Evolutionary conservation across 92 coral and sea anemone species (phyloP).

Genomic region (Porites lobata): DNA sequence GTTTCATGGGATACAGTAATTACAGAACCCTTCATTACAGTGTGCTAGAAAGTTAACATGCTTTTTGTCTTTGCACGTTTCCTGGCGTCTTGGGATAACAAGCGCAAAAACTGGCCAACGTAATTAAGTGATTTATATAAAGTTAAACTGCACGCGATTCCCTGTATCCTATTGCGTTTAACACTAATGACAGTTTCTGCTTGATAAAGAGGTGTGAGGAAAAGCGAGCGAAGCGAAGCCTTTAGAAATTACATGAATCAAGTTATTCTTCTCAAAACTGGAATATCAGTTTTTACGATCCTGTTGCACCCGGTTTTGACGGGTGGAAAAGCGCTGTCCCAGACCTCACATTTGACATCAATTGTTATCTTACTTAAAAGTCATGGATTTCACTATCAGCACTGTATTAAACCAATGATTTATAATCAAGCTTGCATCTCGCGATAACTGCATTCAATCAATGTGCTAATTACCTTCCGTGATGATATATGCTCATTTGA

Average conservation of each 20-base stretch:
- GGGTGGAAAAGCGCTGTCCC: too few species aligned
- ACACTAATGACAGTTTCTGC: background rate
- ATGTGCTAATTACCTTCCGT: background rate
- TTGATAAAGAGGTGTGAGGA: background rate
- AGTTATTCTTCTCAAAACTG: background rate
- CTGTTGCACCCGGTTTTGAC: background rate
- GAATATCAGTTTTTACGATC: background rate
- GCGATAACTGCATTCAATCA: conserved; percentile 4
- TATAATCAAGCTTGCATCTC: conserved; percentile 10
- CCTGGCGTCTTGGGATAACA: too few species aligned
- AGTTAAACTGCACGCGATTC: background rate
- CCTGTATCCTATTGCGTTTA: background rate
- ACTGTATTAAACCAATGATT: conserved; percentile 31
- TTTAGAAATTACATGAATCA: background rate
- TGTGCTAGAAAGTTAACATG: too few species aligned
- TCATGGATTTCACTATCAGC: background rate
- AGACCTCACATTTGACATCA: background rate
- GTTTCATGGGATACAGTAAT: too few species aligned
- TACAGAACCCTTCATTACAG: too few species aligned
- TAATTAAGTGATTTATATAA: too few species aligned
- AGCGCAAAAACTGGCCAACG: background rate
- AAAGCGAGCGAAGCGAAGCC: background rate
- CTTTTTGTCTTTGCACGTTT: background rate
- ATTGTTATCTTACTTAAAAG: conserved; percentile 13
- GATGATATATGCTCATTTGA: background rate